These are phyloP conservation scores for Pelecanus crispus DNA, from an alignment of 2,113 vertebrate species.

Conservation along the genomic window DNA sequence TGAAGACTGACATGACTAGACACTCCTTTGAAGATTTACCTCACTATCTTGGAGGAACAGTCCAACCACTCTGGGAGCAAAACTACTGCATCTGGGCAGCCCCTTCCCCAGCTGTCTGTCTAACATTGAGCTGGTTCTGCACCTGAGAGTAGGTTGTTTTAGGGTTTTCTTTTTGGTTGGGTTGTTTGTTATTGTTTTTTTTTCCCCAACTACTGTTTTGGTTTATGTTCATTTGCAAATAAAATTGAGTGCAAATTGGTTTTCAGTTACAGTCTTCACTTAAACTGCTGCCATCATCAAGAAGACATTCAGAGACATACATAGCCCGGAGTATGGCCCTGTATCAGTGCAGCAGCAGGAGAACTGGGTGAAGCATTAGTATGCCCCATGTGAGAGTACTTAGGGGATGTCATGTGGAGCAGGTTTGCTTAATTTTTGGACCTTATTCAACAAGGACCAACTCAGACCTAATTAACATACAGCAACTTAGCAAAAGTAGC, in stretches of 20 bases:
- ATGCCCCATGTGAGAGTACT: neutral
- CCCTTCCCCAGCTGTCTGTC: neutral
- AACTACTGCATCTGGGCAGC: neutral
- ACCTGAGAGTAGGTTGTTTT: neutral
- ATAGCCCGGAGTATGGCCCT: neutral
- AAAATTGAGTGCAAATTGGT: neutral
- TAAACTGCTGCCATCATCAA: neutral
- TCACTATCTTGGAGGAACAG: neutral
- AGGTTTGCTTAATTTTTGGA: neutral
- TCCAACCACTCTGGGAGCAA: neutral
- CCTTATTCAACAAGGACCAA: neutral
- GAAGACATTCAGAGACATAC: neutral
- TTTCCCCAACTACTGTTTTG: rapidly evolving
- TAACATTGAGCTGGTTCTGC: neutral
- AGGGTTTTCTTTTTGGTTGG: neutral
- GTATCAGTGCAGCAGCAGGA: neutral
- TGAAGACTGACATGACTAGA: neutral
- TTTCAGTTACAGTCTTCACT: neutral
- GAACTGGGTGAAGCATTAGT: neutral
- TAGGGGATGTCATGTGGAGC: neutral
- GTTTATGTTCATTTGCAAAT: neutral
- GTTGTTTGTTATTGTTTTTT: neutral
- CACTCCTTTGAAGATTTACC: constrained; percentile 37
- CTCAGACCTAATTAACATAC: neutral
- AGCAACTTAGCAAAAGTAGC: neutral